Evolutionary conservation across 2,113 vertebrate genomes (phyloP).

Genomic region (Chamaea fasciata): DNA sequence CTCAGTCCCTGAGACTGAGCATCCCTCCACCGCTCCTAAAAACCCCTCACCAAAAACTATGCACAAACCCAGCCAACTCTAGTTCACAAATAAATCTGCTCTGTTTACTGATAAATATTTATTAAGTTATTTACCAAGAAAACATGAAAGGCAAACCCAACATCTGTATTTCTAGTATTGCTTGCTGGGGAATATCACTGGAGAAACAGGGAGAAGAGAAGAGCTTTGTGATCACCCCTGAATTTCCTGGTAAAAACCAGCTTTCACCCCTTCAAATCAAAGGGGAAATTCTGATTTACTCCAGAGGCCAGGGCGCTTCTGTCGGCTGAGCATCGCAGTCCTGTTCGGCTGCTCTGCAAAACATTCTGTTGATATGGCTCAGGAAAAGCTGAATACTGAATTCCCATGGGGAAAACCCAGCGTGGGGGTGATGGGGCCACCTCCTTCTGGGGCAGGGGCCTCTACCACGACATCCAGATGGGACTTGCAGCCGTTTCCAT

Average conservation of each 20-base stretch:
- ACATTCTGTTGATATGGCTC: not conserved
- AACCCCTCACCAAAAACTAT: not conserved
- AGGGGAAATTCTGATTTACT: not conserved
- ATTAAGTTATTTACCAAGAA: not conserved
- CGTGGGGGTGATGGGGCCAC: not conserved
- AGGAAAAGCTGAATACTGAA: not conserved
- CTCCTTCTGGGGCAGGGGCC: not conserved
- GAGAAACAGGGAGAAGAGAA: not conserved
- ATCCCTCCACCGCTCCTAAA: not conserved
- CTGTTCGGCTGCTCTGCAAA: not conserved
- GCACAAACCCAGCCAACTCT: not conserved
- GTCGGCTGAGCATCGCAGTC: rapidly evolving
- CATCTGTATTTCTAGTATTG: not conserved
- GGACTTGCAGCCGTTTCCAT: not conserved
- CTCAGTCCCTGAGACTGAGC: not conserved
- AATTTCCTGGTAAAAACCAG: not conserved
- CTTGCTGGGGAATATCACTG: not conserved
- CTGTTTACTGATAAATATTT: slow-evolving; percentile 54
- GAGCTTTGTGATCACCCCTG: not conserved
- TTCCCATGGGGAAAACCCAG: not conserved
- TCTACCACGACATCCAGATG: rapidly evolving
- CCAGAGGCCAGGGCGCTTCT: rapidly evolving
- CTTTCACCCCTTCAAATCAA: not conserved
- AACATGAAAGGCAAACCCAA: slow-evolving; percentile 25
- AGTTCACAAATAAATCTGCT: not conserved